Base-by-base conservation (phyloP, 2,797 vertebrate species). In the Oreonectes daqikongensis region DNA sequence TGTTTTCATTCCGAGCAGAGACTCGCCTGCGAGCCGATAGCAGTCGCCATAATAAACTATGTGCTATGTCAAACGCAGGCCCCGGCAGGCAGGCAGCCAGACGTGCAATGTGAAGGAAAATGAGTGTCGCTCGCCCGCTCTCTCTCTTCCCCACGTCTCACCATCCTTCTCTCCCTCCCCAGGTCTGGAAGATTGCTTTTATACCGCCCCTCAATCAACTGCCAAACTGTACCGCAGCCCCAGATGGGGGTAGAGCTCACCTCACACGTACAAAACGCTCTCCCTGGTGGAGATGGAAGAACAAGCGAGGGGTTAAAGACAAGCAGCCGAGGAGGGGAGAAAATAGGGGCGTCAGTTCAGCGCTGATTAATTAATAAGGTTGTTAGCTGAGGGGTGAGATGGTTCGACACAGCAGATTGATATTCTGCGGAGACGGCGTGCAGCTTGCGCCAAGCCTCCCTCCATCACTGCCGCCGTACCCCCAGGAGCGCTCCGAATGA, bases 151-250 rank as follows among this genome's bases (percentile, higher is more conserved):
- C 11, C 22, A 18, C 55, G 7, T 53, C n/a, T 73, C n/a, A 15
- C 48, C 42, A 2, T 73, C 32, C n/a, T 53, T 40, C 50, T 50
- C 22, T 44, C 57, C n/a, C 30, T 52, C 32, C 42, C 22, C 66
- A 38, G 74, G 80, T 83, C 70, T 81, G 81, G 73, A 85, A 84
- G 72, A 88, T 90, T 89, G 82, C 82, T 89, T 90, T 90, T 89
- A 89, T 88, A 87, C 77, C 85, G 84, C 77, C 86, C 87, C 82
- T 90, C 85, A 86, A 81, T 91, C 87, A 88, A 83, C 74, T 84
- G 78, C 81, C 78, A 79, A 72, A 77, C 78, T 74, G 57, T 80
- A 85, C 81, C 78, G 83, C 82, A 67, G 68, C 80, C 80, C 79
- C 80, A 75, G 77, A 79, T 83, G 55, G 40, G 80, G 71, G 57